These are phyloP conservation scores for Meles meles DNA, from an alignment of 2,113 vertebrate species.

Conservation along the genomic window DNA sequence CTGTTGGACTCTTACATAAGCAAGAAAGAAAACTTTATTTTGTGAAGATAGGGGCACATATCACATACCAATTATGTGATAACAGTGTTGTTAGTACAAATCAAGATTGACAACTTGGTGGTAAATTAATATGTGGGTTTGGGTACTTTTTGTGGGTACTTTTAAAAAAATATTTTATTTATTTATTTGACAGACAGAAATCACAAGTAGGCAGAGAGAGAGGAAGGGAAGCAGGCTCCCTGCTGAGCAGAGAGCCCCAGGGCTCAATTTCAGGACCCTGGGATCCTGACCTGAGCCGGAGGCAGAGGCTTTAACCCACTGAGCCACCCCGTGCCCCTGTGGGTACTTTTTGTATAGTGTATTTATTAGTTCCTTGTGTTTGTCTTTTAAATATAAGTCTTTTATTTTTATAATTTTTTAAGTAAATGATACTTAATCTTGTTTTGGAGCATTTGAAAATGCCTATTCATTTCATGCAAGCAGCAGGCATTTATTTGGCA, in stretches of 20 bases:
- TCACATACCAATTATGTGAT: not conserved
- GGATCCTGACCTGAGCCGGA: no score
- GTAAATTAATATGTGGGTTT: not conserved
- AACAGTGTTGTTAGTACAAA: not conserved
- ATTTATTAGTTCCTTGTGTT: not conserved
- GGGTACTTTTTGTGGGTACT: not conserved
- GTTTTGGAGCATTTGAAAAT: not conserved
- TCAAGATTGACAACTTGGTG: not conserved
- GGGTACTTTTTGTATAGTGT: not conserved
- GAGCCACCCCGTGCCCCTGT: no score
- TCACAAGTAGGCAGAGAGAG: no score
- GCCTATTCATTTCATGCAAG: not conserved
- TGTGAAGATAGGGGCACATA: not conserved
- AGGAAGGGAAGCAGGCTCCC: no score
- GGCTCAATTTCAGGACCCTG: no score
- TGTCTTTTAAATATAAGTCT: not conserved
- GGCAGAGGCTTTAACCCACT: no score
- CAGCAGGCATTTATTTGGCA: not conserved
- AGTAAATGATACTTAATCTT: not conserved
- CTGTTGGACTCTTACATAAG: not conserved
- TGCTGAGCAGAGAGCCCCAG: no score
- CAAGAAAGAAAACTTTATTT: not conserved
- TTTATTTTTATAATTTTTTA: not conserved
- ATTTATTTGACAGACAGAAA: no score
- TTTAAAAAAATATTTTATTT: no score